These are phyloP conservation scores for Pluvianellus socialis DNA, from an alignment of 2,113 vertebrate species.

Conservation along the genomic window DNA sequence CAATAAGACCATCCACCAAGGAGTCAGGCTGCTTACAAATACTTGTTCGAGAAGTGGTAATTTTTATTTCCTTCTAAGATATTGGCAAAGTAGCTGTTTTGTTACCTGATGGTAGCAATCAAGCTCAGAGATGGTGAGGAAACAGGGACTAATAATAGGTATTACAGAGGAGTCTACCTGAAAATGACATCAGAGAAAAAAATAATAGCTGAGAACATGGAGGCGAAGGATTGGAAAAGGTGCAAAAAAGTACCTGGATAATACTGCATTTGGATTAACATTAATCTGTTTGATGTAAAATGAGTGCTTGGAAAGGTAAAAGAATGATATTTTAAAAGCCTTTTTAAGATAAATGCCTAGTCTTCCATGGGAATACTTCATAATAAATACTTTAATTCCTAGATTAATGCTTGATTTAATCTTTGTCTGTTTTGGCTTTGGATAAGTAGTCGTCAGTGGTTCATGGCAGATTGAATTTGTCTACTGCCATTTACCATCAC, in stretches of 20 bases:
- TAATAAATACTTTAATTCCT: not conserved
- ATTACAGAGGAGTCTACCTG: not conserved
- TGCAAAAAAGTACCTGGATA: not conserved
- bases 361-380: not conserved
- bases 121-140: not conserved
- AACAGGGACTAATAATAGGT: not conserved
- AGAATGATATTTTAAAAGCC: not conserved
- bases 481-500: not conserved
- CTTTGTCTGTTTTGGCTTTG: not conserved
- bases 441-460: not conserved
- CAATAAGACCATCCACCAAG: not conserved
- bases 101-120: not conserved
- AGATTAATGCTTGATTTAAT: not conserved
- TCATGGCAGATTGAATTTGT: not conserved
- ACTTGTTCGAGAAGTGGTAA: not conserved
- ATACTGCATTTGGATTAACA: not conserved
- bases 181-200: not conserved
- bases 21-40: conserved; percentile 27
- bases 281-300: not conserved
- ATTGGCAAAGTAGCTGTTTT: not conserved
- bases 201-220: not conserved
- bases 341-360: not conserved
- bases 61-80: not conserved
- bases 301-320: not conserved
- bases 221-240: not conserved